A percentile compares a stretch with the other conserved stretches of the same genome.
These are phyloP conservation scores for Paramisgurnus dabryanus DNA, from an alignment of 2,113 vertebrate genomes.

Conservation along the genomic window DNA sequence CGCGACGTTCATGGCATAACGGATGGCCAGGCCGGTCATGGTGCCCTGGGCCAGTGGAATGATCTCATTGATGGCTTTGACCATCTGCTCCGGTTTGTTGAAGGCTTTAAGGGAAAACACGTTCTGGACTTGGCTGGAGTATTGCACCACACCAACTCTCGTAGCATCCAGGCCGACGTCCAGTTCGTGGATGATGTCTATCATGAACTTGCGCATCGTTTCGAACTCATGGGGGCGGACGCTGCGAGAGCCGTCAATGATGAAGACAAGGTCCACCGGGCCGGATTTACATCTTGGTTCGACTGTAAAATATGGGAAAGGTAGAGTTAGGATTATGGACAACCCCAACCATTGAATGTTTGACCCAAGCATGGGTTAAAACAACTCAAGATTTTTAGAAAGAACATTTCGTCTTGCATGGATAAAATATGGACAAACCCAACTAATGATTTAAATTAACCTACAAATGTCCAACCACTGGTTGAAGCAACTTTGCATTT, in stretches of 20 bases:
- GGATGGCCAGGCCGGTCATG: constrained; percentile 96
- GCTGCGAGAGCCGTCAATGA: constrained; percentile 97
- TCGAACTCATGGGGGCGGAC: constrained; percentile 94
- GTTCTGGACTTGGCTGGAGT: constrained; percentile 95
- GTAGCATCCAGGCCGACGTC: constrained; percentile 85
- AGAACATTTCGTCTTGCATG: no score
- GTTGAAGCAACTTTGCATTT: no score
- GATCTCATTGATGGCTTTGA: constrained; percentile 86
- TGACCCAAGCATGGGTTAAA: no score
- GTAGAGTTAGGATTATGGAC: background rate
- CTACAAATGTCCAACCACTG: no score
- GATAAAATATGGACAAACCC: no score
- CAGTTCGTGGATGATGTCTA: constrained; percentile 86
- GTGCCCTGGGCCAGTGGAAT: constrained; percentile 93
- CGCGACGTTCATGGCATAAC: constrained; percentile 88
- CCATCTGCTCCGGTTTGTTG: constrained; percentile 77
- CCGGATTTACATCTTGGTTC: constrained; percentile 83
- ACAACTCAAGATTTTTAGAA: no score
- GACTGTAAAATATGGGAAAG: constrained; percentile 50
- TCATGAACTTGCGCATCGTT: constrained; percentile 93
- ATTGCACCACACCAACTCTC: constrained; percentile 92
- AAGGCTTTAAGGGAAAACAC: constrained; percentile 90
- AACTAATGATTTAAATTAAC: no score
- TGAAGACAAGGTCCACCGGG: constrained; percentile 91
- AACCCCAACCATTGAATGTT: no score